Conservation (phyloP, 2,797 vertebrate genomes). For the Toxotes lorentzi region DNA sequence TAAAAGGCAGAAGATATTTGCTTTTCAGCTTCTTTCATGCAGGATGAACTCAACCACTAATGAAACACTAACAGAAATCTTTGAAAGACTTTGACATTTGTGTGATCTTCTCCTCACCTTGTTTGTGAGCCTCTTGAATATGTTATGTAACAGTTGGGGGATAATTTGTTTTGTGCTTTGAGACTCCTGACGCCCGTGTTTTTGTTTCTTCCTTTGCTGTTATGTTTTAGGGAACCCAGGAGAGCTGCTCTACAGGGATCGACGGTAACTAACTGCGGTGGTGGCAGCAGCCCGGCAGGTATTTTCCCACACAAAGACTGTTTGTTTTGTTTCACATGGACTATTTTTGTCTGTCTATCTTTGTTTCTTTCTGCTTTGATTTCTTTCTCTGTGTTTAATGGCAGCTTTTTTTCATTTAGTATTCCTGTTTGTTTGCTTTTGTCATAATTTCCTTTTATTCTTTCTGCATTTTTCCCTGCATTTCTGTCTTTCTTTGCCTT, state of each 20-base stretch:
- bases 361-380: slow-evolving; percentile 36
- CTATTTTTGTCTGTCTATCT: slow-evolving; percentile 62
- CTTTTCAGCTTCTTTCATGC: neutral
- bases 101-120: slow-evolving; percentile 81
- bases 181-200: slow-evolving; percentile 64
- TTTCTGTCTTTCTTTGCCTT: slow-evolving; percentile 6
- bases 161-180: slow-evolving; percentile 66
- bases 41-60: neutral
- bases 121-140: slow-evolving; percentile 44
- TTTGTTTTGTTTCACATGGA: slow-evolving; percentile 69
- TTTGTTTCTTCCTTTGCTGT: slow-evolving; percentile 59
- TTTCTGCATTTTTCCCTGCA: slow-evolving; percentile 1
- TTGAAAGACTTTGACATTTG: slow-evolving; percentile 35
- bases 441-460: slow-evolving; percentile 48
- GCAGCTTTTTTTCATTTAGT: slow-evolving; percentile 13
- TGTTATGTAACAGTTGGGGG: slow-evolving; percentile 56
- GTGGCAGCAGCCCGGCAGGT: slow-evolving; percentile 76
- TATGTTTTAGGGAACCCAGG: slow-evolving; percentile 65
- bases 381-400: slow-evolving; percentile 41
- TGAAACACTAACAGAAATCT: neutral
- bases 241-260: slow-evolving; percentile 65
- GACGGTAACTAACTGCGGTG: slow-evolving; percentile 47
- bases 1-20: neutral
- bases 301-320: slow-evolving; percentile 75
- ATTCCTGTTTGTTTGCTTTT: slow-evolving; percentile 45